Conservation (phyloP, 2,888 invertebrate species). For the Drosophila mimica region DNA sequence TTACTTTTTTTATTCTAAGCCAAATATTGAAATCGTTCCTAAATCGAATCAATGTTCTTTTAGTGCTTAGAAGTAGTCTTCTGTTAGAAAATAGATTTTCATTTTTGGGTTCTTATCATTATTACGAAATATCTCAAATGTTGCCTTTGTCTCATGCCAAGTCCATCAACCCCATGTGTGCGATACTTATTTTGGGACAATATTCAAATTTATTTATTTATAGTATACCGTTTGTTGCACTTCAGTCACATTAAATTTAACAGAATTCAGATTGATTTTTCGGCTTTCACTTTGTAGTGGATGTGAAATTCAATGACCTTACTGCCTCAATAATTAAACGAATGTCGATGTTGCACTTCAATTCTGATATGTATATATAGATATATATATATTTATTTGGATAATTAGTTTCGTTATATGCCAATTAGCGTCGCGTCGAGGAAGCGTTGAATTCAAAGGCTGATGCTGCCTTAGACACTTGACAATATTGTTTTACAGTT, state of each 20-base stretch:
- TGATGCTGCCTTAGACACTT: conserved; percentile 48
- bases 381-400: background rate
- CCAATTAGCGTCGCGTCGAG: conserved; percentile 73
- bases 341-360: conserved; percentile 30
- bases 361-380: conserved; percentile 36
- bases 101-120: background rate
- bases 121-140: background rate
- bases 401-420: conserved; percentile 77
- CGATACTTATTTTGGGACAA: background rate
- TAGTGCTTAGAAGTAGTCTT: background rate
- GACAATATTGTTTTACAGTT: conserved; percentile 67
- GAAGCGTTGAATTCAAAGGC: conserved; percentile 57
- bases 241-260: conserved; percentile 18
- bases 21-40: background rate
- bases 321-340: conserved; percentile 34
- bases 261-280: conserved; percentile 23
- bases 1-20: background rate
- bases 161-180: background rate
- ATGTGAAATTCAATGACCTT: conserved; percentile 56
- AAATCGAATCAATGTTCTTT: background rate
- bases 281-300: conserved; percentile 32
- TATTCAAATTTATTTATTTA: background rate
- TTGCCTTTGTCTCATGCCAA: background rate
- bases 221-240: conserved; percentile 15
- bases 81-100: background rate